Conservation (phyloP, 2,113 vertebrate genomes). For the Pimephales promelas region DNA sequence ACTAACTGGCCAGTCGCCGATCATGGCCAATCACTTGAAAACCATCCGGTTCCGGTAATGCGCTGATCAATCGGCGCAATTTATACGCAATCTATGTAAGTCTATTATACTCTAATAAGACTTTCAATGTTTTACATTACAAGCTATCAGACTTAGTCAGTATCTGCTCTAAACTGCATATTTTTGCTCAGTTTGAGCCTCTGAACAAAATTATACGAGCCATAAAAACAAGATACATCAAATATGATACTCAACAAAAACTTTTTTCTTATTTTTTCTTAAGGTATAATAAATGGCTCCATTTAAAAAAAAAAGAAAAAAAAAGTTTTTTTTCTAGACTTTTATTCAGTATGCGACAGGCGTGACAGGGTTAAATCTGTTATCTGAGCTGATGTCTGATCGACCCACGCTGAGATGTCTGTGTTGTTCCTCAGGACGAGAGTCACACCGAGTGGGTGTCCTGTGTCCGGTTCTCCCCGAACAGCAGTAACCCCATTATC, state of each 20-base stretch:
- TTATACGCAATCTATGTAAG: background rate
- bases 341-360: background rate
- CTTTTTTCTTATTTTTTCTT: background rate
- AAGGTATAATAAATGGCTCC: background rate
- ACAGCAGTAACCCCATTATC: slow-evolving; percentile 98
- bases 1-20: no score
- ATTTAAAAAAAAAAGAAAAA: no score
- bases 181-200: background rate
- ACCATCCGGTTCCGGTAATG: no score
- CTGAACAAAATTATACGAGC: no score
- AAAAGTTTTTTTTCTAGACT: no score
- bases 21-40: no score
- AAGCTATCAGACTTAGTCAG: background rate
- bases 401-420: background rate
- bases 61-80: no score
- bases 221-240: background rate
- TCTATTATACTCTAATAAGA: background rate
- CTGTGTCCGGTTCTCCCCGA: slow-evolving; percentile 94
- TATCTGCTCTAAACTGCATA: background rate
- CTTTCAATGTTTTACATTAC: background rate
- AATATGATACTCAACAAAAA: background rate
- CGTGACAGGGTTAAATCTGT: background rate
- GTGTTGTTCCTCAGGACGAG: slow-evolving; percentile 81
- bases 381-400: no score
- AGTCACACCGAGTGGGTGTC: slow-evolving; percentile 94